Conservation (phyloP, 1,140 invertebrate species). For the Orchesella cincta region DNA sequence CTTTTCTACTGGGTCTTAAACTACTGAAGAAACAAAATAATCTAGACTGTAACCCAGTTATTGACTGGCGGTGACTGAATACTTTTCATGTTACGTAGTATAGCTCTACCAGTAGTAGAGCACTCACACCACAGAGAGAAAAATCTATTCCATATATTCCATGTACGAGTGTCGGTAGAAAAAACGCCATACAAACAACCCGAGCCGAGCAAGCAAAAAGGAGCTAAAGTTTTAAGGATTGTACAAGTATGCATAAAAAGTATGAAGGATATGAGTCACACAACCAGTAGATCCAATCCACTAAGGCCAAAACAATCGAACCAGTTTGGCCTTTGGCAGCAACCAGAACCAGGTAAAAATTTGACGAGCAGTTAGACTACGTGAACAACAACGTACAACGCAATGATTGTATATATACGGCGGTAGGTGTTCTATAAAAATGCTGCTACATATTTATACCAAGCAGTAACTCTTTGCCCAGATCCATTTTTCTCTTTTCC, state of each 20-base stretch:
- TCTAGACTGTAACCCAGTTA: background rate
- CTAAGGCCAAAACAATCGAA: background rate
- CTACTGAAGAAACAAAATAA: background rate
- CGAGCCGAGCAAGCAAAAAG: background rate
- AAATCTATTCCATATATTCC: too few relatives aligned
- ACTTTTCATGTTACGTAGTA: background rate
- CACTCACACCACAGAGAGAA: too few relatives aligned
- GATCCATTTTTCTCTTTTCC: too few relatives aligned
- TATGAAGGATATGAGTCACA: background rate
- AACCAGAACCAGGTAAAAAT: background rate
- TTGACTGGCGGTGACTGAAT: background rate
- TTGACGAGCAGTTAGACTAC: background rate
- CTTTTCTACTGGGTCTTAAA: background rate
- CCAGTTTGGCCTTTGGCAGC: background rate
- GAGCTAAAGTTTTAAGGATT: background rate
- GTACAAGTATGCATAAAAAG: background rate
- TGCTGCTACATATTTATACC: too few relatives aligned
- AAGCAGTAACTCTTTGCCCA: too few relatives aligned
- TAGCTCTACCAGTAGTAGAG: too few relatives aligned
- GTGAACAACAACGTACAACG: background rate
- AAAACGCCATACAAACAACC: background rate
- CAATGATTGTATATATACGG: too few relatives aligned
- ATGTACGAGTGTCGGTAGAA: background rate
- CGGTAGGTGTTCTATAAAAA: too few relatives aligned
- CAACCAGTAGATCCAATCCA: background rate